Base-by-base conservation (phyloP, 2,113 vertebrate species). In the Canis aureus region DNA sequence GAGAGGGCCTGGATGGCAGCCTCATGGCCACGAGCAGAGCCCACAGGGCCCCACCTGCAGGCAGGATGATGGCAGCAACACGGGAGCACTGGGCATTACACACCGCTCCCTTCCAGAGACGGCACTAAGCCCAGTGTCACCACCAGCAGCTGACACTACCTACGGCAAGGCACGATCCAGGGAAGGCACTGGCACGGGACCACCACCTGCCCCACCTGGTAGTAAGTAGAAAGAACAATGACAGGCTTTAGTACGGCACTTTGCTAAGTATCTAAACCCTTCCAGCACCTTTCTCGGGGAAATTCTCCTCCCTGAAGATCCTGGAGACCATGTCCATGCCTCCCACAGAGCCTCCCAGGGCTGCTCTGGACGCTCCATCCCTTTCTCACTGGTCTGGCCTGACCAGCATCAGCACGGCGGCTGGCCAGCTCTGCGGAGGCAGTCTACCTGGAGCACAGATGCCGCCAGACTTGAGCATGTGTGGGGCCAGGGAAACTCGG, bases 311-410 rank as follows among this genome's bases (percentile, higher is more conserved):
- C 38, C 15, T 60, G 35, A 49, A 78, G 78, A 55, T 22, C 35
- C 22, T 8, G 38, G 11, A 16, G 23, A 89, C 29, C 60, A 67
- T 89, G 22, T 55, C 32, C n/a, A 9, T 3, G 20, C 25, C 73
- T 25, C 32, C 53, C 13, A 8, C 17, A 4, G 15, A 64, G 2
- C 4, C 67, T 67, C 17, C 25, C 1, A 3, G 10, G 32, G 8
- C 55, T 19, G 25, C 19, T 6, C n/a, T 1, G 19, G n/a, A 51
- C 16, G 1, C 49, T 10, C 38, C 3, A 2, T 5, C 8, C 27
- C 11, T 53, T 22, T 38, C 13, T 16, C 62, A 9, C 25, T 1
- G 3, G 25, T 17, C 13, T 25, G 1, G 1, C 49, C 27, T 16
- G 15, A 8, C 25, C 25, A 29, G 49, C 16, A 66, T 25, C 64